phyloP scores from a whole-genome alignment of 1,140 invertebrate species.

The Pristionchus pacificus region DNA sequence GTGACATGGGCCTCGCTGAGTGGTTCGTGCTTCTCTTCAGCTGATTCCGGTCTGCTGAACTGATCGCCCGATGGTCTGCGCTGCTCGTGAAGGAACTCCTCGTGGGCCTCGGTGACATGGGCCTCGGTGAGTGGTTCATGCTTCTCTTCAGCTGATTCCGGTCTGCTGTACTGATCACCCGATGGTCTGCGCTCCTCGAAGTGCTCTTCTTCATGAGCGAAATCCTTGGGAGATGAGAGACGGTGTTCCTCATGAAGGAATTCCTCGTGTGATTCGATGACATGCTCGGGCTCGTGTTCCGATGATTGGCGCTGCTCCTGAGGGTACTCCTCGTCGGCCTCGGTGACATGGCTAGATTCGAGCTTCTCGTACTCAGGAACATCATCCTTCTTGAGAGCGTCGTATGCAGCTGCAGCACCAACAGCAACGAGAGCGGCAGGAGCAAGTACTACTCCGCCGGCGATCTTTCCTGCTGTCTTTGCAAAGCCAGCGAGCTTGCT shows the following conservation, averaged over 20 bases:
- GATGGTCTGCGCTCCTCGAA: slow-evolving; percentile 11
- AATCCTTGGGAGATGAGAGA: neutral
- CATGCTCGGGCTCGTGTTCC: slow-evolving; percentile 5
- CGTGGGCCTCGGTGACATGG: neutral
- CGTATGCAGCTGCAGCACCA: slow-evolving; percentile 28
- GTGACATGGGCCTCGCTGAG: too few relatives aligned
- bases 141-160: neutral
- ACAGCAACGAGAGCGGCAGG: slow-evolving; percentile 29
- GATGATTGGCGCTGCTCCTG: neutral
- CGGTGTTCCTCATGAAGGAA: neutral
- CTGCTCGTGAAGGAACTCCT: neutral
- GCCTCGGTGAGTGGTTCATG: neutral
- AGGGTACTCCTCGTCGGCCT: neutral
- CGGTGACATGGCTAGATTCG: neutral
- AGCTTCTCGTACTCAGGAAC: neutral
- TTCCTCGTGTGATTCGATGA: neutral
- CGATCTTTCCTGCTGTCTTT: slow-evolving; percentile 29
- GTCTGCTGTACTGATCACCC: slow-evolving; percentile 5
- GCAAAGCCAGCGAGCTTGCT: slow-evolving; percentile 22
- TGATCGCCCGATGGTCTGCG: neutral
- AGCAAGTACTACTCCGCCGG: slow-evolving; percentile 31
- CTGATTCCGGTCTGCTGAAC: neutral
- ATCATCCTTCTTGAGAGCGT: slow-evolving; percentile 15
- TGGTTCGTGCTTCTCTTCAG: neutral
- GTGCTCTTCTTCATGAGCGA: neutral